Evolutionary conservation across 30 jellyfish, hydroid and myxozoan species (phyloP), one percentile per base, ranked within the genome.

Genomic region (Nemopilema nomurai): DNA sequence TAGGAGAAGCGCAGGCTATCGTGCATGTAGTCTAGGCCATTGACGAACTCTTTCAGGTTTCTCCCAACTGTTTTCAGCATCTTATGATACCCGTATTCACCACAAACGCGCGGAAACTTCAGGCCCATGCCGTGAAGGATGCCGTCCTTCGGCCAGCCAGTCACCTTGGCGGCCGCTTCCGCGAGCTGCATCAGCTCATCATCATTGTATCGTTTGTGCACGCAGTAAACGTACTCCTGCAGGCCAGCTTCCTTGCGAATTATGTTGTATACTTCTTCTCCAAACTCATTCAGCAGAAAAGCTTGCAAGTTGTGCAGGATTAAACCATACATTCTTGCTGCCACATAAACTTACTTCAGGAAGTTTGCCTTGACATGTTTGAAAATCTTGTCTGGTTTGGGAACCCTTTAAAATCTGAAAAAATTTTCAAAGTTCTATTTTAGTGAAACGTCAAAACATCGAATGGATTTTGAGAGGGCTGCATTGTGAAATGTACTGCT

Each of bases 11-110:
- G 84, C 26, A 85, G 88, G 65, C 88, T 20, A 18, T 85, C 88
- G 32, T 85, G 94, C 88, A 85, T 74, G 76, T 85, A 73, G 62
- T 85, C 94, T 6, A 85, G 79, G 4, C 94, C 94, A 62, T 85
- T 85, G 57, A 85, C 77, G 32, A 85, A 85, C 23, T 85, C 94
- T n/a, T 77, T 63, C 77, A 85, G 32, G 74, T 85, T 85, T 51
- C 94, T 41, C 19, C 94, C 94, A 27, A 85, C 88, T 0, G 88
- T 77, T 68, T 85, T 85, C 79, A 85, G 33, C 77, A 85, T 85
- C 27, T 77, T 85, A 65, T 77, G 23, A 77, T 85, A 85, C 27
- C 94, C 94, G 50, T 57, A 85, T 68, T 85, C 88, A 0, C 94
- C 94, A 32, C 83, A 67, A 57, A 85, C 77, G 13, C 84, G 83